Percentiles rank a stretch among this genome's conserved stretches.
Conservation (phyloP, 2,797 vertebrate species). For the Chaunax sp. region DNA sequence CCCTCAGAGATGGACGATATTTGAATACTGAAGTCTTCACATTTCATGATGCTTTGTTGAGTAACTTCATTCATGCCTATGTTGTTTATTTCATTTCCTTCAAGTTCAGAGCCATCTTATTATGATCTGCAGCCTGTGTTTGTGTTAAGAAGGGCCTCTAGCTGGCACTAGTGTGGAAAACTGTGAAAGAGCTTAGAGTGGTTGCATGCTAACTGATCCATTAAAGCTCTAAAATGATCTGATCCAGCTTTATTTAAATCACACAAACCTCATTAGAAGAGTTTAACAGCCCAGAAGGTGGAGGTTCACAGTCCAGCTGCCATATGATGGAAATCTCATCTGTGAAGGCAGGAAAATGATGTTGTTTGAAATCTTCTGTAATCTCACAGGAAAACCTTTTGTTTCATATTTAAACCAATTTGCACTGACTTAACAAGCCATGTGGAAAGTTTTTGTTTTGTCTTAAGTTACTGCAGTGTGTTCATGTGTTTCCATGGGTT, state of each 20-base stretch:
- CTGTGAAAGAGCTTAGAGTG: slow-evolving; percentile 53
- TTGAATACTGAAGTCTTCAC: too few relatives aligned
- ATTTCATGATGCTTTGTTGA: too few relatives aligned
- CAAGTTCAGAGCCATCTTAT: too few relatives aligned
- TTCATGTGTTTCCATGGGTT: not conserved
- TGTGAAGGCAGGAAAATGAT: slow-evolving; percentile 6
- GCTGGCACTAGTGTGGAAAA: slow-evolving; percentile 39
- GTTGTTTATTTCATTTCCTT: too few relatives aligned
- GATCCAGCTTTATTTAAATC: slow-evolving; percentile 75
- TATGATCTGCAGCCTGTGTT: slow-evolving; percentile 19
- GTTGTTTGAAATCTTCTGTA: slow-evolving; percentile 45
- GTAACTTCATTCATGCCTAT: too few relatives aligned
- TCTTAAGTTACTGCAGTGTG: slow-evolving; percentile 39
- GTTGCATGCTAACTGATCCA: slow-evolving; percentile 82
- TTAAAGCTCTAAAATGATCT: slow-evolving; percentile 76
- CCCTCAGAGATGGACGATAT: too few relatives aligned
- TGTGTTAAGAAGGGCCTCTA: slow-evolving; percentile 23
- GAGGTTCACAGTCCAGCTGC: slow-evolving; percentile 65
- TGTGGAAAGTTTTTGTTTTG: slow-evolving; percentile 72
- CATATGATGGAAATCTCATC: slow-evolving; percentile 67
- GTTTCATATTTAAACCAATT: slow-evolving; percentile 53
- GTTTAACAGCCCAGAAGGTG: slow-evolving; percentile 72
- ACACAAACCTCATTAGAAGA: slow-evolving; percentile 76
- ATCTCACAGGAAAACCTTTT: slow-evolving; percentile 61
- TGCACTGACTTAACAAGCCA: slow-evolving; percentile 55